These are phyloP conservation scores for Drosophila differens DNA, from an alignment of 2,888 invertebrate genomes.

Conservation along the genomic window DNA sequence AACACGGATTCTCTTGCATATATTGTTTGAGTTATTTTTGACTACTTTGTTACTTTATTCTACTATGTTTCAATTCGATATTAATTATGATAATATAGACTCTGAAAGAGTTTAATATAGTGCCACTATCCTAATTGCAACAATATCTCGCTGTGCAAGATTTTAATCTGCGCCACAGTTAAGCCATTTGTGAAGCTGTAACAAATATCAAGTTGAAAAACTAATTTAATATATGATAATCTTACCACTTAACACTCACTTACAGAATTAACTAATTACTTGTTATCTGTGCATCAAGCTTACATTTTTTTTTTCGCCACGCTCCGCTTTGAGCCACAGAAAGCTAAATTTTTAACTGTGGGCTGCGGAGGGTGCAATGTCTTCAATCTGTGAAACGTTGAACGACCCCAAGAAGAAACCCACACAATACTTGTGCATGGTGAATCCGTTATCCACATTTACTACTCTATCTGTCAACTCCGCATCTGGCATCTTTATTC, in stretches of 20 bases:
- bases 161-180: neutral
- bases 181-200: neutral
- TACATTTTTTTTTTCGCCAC: neutral
- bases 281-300: neutral
- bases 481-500: conserved; percentile 29
- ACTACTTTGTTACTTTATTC: too few species aligned
- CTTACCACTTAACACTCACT: too few species aligned
- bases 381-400: conserved; percentile 50
- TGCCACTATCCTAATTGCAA: neutral
- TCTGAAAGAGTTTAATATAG: neutral
- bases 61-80: neutral
- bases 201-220: neutral
- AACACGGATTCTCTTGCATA: neutral
- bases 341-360: conserved; percentile 6
- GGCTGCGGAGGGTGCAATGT: conserved; percentile 38
- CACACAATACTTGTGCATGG: conserved; percentile 18
- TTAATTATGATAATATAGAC: neutral
- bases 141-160: neutral
- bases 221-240: neutral
- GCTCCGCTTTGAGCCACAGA: neutral
- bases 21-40: neutral
- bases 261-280: neutral
- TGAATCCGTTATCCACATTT: conserved; percentile 27
- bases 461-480: conserved; percentile 31
- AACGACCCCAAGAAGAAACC: conserved; percentile 52